phyloP scores from a whole-genome alignment of 2,888 invertebrate genomes.

The Sinhomidia bicolor region DNA sequence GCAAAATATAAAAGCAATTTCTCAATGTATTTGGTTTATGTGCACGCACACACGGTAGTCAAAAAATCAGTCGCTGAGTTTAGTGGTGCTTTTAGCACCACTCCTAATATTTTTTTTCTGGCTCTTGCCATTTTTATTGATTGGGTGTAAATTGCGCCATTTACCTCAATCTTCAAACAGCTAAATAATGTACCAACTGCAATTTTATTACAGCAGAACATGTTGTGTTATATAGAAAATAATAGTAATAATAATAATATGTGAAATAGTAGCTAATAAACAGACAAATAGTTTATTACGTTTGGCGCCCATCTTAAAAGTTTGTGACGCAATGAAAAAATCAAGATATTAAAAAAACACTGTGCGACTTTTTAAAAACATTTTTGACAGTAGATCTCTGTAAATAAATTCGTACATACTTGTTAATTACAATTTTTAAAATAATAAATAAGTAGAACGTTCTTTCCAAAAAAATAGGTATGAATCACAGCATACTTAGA shows the following conservation, averaged over 20 bases:
- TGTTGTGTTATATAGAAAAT: too few relatives aligned
- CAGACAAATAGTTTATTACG: too few relatives aligned
- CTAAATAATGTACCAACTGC: not conserved
- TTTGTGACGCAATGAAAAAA: not conserved
- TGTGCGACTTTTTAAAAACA: not conserved
- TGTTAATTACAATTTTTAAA: conserved; percentile 35
- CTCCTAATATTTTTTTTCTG: not conserved
- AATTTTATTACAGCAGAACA: too few relatives aligned
- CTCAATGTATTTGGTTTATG: not conserved
- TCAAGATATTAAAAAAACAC: not conserved
- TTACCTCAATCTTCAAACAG: not conserved
- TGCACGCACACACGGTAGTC: not conserved
- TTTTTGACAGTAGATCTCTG: conserved; percentile 16
- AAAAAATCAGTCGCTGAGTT: not conserved
- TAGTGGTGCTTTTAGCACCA: not conserved
- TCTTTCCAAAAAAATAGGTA: not conserved
- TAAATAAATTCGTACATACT: conserved; percentile 34
- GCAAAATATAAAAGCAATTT: not conserved
- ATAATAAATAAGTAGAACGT: not conserved
- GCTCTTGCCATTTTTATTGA: conserved; percentile 39
- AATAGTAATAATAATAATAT: too few relatives aligned
- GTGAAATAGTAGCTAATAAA: too few relatives aligned
- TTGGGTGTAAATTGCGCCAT: conserved; percentile 52
- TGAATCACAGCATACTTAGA: too few relatives aligned
- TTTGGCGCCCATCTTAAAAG: too few relatives aligned